These are phyloP conservation scores for Percina caprodes DNA, from an alignment of 2,113 vertebrate species.

Conservation along the genomic window DNA sequence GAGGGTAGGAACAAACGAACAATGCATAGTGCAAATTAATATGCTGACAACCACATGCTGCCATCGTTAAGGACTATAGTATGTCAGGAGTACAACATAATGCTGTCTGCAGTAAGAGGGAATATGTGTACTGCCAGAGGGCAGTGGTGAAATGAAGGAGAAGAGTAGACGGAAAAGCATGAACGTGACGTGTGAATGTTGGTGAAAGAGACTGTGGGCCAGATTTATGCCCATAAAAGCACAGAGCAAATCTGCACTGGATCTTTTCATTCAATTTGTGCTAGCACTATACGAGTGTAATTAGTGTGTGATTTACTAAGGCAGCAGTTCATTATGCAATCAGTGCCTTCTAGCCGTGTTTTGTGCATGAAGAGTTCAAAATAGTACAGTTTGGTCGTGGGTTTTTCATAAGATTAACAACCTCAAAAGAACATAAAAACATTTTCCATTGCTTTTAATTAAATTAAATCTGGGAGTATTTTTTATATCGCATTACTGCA, in stretches of 20 bases:
- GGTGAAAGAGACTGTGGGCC: not conserved
- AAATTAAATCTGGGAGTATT: not conserved
- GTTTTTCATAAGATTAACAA: not conserved
- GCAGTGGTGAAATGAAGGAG: not conserved
- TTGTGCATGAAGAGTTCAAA: not conserved
- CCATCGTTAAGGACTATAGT: not conserved
- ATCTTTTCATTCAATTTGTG: constrained; percentile 44
- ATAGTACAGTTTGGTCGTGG: not conserved
- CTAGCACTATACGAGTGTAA: constrained; percentile 18
- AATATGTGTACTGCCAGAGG: not conserved
- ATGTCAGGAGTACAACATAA: constrained; percentile 17
- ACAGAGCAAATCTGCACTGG: not conserved
- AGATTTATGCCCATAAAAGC: constrained; percentile 11
- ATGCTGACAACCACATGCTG: constrained; percentile 7
- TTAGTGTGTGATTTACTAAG: constrained; percentile 41
- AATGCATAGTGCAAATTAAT: constrained; percentile 14
- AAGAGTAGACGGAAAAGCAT: not conserved
- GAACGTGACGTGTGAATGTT: not conserved
- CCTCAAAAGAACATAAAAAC: not conserved
- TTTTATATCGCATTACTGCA: not conserved
- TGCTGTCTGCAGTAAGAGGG: constrained; percentile 10
- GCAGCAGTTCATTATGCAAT: constrained; percentile 43
- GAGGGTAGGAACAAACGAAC: too few species aligned
- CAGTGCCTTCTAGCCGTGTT: constrained; percentile 10
- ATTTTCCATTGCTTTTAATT: not conserved